A percentile compares a stretch with the other conserved stretches of the same genome.
These are phyloP conservation scores for Nesidiocoris tenuis DNA, from an alignment of 2,888 invertebrate species.

Conservation along the genomic window DNA sequence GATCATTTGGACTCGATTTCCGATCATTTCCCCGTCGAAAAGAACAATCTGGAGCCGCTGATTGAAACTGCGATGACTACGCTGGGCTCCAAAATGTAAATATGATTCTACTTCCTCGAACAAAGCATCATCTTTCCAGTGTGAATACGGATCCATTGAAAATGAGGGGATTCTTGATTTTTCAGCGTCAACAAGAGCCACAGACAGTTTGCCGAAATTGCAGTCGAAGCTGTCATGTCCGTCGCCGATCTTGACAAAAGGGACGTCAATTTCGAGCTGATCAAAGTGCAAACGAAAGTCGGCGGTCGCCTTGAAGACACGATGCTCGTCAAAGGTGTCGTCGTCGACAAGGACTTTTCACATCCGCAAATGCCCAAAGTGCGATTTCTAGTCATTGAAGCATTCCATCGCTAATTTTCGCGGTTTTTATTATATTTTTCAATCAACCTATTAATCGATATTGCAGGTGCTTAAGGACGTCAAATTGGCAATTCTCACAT, in stretches of 20 bases:
- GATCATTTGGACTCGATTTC: slow-evolving; percentile 84
- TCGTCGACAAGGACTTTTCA: slow-evolving; percentile 97
- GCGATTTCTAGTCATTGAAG: too few species aligned
- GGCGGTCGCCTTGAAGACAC: slow-evolving; percentile 98
- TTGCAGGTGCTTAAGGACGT: slow-evolving; percentile 71
- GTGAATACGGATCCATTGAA: too few species aligned
- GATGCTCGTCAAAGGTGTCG: slow-evolving; percentile 91
- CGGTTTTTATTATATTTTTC: too few species aligned
- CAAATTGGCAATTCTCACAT: slow-evolving; percentile 95
- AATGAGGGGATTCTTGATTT: slow-evolving; percentile 49
- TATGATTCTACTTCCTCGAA: not conserved
- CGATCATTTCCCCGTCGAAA: slow-evolving; percentile 83
- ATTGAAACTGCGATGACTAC: slow-evolving; percentile 97
- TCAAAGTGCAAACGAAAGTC: slow-evolving; percentile 96
- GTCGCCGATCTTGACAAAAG: slow-evolving; percentile 91
- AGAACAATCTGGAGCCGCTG: slow-evolving; percentile 79
- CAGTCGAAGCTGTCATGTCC: slow-evolving; percentile 93
- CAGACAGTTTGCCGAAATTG: slow-evolving; percentile 96
- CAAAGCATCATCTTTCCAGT: too few species aligned
- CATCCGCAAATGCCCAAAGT: slow-evolving; percentile 99
- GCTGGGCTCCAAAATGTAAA: slow-evolving; percentile 88
- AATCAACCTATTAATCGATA: too few species aligned
- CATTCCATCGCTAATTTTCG: too few species aligned
- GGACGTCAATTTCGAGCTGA: slow-evolving; percentile 98
- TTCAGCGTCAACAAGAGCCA: slow-evolving; percentile 89